phyloP scores from a whole-genome alignment of 1,140 invertebrate genomes.

The Alviniconcha marisindica region DNA sequence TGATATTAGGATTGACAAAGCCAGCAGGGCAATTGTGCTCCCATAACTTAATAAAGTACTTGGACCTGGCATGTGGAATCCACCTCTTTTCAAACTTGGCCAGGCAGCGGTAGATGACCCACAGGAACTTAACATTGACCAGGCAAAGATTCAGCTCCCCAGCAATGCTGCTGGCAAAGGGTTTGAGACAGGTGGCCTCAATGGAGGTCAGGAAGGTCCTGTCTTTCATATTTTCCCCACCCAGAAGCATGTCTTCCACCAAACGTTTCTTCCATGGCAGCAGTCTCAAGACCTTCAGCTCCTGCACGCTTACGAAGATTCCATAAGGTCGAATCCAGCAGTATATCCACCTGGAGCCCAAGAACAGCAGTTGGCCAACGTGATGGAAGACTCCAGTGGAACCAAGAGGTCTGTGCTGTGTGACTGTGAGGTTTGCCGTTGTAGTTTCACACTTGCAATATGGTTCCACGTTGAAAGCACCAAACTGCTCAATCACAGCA shows the following conservation, averaged over 20 bases:
- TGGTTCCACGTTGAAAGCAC: background rate
- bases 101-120: background rate
- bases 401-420: background rate
- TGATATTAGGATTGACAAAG: background rate
- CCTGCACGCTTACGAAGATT: background rate
- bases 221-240: background rate
- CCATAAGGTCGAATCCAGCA: background rate
- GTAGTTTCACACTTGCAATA: background rate
- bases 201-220: background rate
- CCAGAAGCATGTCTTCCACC: background rate
- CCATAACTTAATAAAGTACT: background rate
- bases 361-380: background rate
- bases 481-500: background rate
- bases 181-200: background rate
- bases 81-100: background rate
- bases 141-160: background rate
- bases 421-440: background rate
- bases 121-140: background rate
- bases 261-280: background rate
- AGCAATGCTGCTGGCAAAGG: background rate
- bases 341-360: background rate
- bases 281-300: background rate
- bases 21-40: background rate
- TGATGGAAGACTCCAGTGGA: background rate
- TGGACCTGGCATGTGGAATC: background rate